Evolutionary conservation across 2,113 vertebrate genomes (phyloP).

Genomic region (Perognathus longimembris): DNA sequence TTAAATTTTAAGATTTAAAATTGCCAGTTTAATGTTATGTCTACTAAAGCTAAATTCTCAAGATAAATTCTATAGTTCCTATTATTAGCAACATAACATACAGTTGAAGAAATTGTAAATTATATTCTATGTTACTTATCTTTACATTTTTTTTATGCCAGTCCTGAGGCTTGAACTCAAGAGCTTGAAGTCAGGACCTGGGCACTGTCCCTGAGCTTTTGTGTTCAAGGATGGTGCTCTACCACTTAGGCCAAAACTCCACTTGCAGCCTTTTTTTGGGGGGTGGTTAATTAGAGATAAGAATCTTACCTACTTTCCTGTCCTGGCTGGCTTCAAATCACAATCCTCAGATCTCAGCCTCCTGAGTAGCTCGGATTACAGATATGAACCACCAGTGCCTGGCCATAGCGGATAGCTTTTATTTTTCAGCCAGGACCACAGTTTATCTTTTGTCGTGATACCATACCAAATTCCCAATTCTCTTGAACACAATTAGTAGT

Average conservation of each 20-base stretch:
- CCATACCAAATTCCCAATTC: not conserved
- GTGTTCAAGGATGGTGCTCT: too few species aligned
- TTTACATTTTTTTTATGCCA: not conserved
- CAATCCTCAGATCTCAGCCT: too few species aligned
- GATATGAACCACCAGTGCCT: not conserved
- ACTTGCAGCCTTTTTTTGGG: too few species aligned
- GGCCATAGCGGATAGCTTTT: constrained; percentile 12
- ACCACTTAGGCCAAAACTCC: too few species aligned
- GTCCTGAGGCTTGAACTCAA: too few species aligned
- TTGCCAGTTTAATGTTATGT: constrained; percentile 27
- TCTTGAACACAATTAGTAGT: constrained; percentile 48
- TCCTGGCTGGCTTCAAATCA: too few species aligned
- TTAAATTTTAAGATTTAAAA: constrained; percentile 10
- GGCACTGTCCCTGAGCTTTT: too few species aligned
- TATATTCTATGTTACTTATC: constrained; percentile 38
- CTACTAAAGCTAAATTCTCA: constrained; percentile 28
- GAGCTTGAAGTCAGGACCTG: too few species aligned
- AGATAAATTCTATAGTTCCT: not conserved
- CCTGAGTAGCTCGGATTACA: too few species aligned
- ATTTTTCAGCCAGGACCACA: constrained; percentile 13
- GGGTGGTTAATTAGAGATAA: too few species aligned
- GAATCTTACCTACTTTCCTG: too few species aligned
- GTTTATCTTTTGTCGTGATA: constrained; percentile 37
- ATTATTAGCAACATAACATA: not conserved
- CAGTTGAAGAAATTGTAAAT: not conserved